Base-by-base conservation (phyloP, 2,888 invertebrate species). In the Hemithea aestivaria region DNA sequence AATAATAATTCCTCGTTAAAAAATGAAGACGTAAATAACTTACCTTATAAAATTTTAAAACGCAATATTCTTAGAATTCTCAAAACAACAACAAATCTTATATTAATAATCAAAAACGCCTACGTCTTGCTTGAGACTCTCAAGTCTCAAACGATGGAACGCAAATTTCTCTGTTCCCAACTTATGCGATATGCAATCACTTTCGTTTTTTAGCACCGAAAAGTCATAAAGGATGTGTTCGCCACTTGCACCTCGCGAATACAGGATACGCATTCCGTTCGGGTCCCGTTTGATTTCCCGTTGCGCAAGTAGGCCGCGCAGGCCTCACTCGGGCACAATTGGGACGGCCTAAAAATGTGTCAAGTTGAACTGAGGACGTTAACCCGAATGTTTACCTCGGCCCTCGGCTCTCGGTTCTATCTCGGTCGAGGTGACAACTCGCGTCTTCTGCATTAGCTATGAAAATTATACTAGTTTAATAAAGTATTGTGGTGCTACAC, bases 301-400 rank as follows among this genome's bases (percentile, higher is more conserved):
- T 81, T 82, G 81, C 78, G 81, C 74, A 77, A 81, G 70, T 62
- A 63, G 57, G 56, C 58, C 58, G 48, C 65, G 61, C 67, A 72
- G 81, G 79, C 81, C 82, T 67, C 53, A 64, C 78, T 72, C 78
- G 79, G 75, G 74, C 64, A 73, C 77, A 80, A 83, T 75, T 78
- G 82, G 80, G 77, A 73, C 79, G 68, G 28, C 62, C 77, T 75
- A 76, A 80, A 85, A 85, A 84, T 85, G 82, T 87, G 87, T 85
- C 87, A 87, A 87, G 87, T 87, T 84, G 82, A 85, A 81, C 63
- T 61, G 64, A 63, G 83, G 78, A 68, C 83, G 69, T 75, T 79
- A 73, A 84, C 81, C 84, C 69, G 52, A 57, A 24, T 77, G 73
- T 78, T 77, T 75, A 69, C 71, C 65, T 72, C 16, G 16, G 16